A percentile compares a stretch with the other conserved stretches of the same genome.
phyloP scores from a whole-genome alignment of 2,113 vertebrate species.

The Tenebrosternarchus preto region DNA sequence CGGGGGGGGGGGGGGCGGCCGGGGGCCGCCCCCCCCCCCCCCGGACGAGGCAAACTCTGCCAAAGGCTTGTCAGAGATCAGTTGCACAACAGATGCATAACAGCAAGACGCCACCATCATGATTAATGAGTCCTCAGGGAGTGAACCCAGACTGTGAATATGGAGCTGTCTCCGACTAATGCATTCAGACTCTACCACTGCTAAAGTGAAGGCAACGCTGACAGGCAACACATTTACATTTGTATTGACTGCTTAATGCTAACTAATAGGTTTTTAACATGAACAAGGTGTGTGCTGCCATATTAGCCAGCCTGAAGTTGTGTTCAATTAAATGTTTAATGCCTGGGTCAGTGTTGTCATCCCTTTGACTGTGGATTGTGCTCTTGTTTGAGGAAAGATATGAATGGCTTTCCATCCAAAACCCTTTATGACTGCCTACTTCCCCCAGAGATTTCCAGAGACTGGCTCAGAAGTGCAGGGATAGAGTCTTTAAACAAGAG shows the following conservation, averaged over 20 bases:
- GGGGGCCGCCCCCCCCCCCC: background rate
- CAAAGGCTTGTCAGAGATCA: conserved; percentile 47
- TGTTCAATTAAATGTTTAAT: background rate
- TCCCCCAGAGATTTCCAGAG: background rate
- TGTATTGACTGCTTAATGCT: conserved; percentile 30
- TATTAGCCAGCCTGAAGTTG: conserved; percentile 9
- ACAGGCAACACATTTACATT: conserved; percentile 33
- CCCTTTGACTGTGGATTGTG: too few species aligned
- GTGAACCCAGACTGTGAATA: conserved; percentile 35
- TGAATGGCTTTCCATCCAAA: background rate
- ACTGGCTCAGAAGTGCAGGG: background rate
- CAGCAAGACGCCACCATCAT: conserved; percentile 37
- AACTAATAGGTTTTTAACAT: conserved; percentile 32
- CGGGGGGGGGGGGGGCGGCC: too few species aligned
- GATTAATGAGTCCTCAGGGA: conserved; percentile 47
- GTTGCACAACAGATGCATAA: conserved; percentile 44
- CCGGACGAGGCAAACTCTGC: conserved; percentile 30
- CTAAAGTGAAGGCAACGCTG: background rate
- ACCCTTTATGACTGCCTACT: background rate
- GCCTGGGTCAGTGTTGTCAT: too few species aligned
- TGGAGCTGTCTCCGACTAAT: conserved; percentile 20
- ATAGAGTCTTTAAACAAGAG: conserved; percentile 1
- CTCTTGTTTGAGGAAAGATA: too few species aligned
- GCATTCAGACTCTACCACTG: conserved; percentile 13
- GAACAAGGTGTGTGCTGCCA: conserved; percentile 9